phyloP scores from a whole-genome alignment of 2,113 vertebrate genomes.

The Cephalopholis sonnerati region DNA sequence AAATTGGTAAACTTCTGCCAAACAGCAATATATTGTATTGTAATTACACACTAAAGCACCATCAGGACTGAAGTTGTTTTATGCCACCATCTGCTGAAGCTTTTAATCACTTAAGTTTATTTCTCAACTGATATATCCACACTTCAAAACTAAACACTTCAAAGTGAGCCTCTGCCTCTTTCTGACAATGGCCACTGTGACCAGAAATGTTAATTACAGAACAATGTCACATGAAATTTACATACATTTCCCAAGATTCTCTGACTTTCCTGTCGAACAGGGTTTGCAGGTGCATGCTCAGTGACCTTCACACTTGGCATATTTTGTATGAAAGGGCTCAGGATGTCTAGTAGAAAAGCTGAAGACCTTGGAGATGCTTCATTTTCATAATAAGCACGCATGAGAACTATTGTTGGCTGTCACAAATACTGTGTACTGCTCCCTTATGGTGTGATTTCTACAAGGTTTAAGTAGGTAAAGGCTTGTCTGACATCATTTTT shows the following conservation, averaged over 20 bases:
- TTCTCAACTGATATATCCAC: background rate
- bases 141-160: background rate
- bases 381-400: background rate
- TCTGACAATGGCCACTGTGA: slow-evolving; percentile 30
- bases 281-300: background rate
- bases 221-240: background rate
- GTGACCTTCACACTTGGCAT: background rate
- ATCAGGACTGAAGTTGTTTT: background rate
- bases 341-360: background rate
- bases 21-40: background rate
- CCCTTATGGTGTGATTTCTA: background rate
- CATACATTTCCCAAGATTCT: background rate
- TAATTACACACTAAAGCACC: background rate
- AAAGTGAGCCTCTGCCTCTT: background rate
- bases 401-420: background rate
- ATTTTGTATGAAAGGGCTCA: background rate
- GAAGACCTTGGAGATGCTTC: background rate
- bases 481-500: background rate
- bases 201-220: background rate
- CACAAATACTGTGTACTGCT: background rate
- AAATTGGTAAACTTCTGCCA: background rate
- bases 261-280: background rate
- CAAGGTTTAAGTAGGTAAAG: background rate
- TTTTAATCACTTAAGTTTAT: background rate
- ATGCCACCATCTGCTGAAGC: background rate